A percentile compares a stretch with the other conserved stretches of the same genome.
Evolutionary conservation across 2,797 vertebrate genomes (phyloP).

Genomic region (Lemur catta): DNA sequence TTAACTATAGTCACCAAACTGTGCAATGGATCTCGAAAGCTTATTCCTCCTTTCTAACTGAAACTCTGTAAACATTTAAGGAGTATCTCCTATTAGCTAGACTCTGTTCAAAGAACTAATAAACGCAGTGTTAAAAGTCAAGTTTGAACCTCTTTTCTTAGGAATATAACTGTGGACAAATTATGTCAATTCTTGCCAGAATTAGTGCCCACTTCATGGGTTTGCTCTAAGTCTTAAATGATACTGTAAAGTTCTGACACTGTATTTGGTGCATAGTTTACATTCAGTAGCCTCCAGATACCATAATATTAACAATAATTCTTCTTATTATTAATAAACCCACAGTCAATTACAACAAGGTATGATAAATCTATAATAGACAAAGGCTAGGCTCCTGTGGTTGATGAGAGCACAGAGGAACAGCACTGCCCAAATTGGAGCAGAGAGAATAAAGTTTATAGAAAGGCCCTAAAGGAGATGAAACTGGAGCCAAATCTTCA

Average conservation of each 20-base stretch:
- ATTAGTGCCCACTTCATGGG: neutral
- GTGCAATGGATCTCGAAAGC: neutral
- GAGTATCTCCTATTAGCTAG: neutral
- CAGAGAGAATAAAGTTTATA: neutral
- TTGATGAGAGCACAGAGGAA: neutral
- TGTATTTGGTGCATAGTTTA: neutral
- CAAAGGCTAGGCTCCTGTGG: neutral
- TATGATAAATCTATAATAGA: neutral
- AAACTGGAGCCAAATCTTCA: neutral
- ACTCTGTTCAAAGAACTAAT: neutral
- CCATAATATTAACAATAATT: neutral
- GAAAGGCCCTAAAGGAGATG: neutral
- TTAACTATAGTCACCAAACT: neutral
- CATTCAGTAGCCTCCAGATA: neutral
- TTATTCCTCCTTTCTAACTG: no score
- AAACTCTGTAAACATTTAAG: neutral
- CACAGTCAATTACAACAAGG: neutral
- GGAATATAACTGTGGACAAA: neutral
- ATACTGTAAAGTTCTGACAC: neutral
- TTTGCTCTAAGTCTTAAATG: neutral
- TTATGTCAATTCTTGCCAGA: neutral
- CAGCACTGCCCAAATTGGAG: neutral
- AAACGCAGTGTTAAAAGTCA: neutral
- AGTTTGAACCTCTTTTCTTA: neutral
- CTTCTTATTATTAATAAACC: neutral